phyloP scores from a whole-genome alignment of 2,113 vertebrate species.

The Argyrosomus japonicus region DNA sequence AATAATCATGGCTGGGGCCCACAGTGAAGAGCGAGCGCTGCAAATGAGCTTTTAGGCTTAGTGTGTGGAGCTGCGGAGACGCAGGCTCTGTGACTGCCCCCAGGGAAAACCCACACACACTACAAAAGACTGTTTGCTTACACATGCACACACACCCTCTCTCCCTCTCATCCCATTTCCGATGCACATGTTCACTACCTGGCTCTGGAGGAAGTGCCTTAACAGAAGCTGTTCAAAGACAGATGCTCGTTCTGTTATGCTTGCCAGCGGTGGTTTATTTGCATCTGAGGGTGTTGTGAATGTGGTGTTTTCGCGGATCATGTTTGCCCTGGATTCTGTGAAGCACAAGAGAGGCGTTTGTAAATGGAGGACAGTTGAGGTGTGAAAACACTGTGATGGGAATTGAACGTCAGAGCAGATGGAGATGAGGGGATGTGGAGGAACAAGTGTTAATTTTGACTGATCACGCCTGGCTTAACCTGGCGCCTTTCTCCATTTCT shows the following conservation, averaged over 20 bases:
- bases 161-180: conserved; percentile 67
- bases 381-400: conserved; percentile 71
- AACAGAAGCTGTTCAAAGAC: conserved; percentile 71
- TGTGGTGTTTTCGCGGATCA: conserved; percentile 58
- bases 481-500: conserved; percentile 25
- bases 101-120: conserved; percentile 70
- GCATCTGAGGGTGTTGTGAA: conserved; percentile 59
- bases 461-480: conserved; percentile 64
- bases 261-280: conserved; percentile 65
- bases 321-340: conserved; percentile 65
- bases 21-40: conserved; percentile 58
- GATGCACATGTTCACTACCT: conserved; percentile 73
- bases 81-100: conserved; percentile 62
- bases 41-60: conserved; percentile 81
- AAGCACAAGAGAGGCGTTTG: conserved; percentile 60
- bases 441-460: conserved; percentile 71
- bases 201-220: conserved; percentile 67
- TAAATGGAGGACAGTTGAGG: conserved; percentile 68
- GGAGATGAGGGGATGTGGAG: conserved; percentile 63
- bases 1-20: conserved; percentile 75
- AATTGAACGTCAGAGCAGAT: conserved; percentile 64
- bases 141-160: conserved; percentile 56
- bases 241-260: conserved; percentile 60
- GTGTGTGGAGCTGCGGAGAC: conserved; percentile 65
- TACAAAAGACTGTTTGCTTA: conserved; percentile 75